Conservation (phyloP, 2,888 invertebrate genomes). For the Oscheius sp. region DNA sequence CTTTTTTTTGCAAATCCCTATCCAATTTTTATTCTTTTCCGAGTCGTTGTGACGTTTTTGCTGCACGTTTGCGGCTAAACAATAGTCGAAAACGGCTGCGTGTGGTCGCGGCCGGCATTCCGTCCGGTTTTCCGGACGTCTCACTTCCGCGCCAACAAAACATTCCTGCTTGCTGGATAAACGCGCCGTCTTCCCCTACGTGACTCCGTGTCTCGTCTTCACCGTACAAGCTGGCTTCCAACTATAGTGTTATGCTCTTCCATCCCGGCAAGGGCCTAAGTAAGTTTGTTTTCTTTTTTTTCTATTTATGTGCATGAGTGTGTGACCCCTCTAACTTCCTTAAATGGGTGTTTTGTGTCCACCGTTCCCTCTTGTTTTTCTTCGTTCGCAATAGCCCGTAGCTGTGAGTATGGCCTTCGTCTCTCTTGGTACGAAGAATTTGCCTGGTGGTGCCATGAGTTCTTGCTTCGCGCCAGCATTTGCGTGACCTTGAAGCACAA, state of each 20-base stretch:
- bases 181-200: conserved; percentile 1
- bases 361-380: neutral
- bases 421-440: conserved; percentile 1
- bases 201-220: conserved; percentile 20
- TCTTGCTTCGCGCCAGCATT: conserved; percentile 23
- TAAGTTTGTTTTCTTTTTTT: conserved; percentile 35
- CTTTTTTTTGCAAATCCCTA: neutral
- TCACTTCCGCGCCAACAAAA: conserved; percentile 18
- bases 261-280: conserved; percentile 49
- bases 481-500: conserved; percentile 27
- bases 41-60: conserved; percentile 26
- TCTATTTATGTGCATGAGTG: too few relatives aligned
- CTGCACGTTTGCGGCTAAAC: conserved; percentile 23
- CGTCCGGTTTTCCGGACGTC: conserved; percentile 26
- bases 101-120: conserved; percentile 20
- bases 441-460: conserved; percentile 27
- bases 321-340: neutral
- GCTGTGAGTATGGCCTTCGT: conserved; percentile 20
- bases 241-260: conserved; percentile 50
- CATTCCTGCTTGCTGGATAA: conserved; percentile 18
- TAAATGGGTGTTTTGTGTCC: neutral
- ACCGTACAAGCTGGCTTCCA: conserved; percentile 40
- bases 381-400: conserved; percentile 1
- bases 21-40: neutral
- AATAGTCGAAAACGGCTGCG: conserved; percentile 15